These are phyloP conservation scores for Apotomis turbidana DNA, from an alignment of 2,888 invertebrate species.

Conservation along the genomic window DNA sequence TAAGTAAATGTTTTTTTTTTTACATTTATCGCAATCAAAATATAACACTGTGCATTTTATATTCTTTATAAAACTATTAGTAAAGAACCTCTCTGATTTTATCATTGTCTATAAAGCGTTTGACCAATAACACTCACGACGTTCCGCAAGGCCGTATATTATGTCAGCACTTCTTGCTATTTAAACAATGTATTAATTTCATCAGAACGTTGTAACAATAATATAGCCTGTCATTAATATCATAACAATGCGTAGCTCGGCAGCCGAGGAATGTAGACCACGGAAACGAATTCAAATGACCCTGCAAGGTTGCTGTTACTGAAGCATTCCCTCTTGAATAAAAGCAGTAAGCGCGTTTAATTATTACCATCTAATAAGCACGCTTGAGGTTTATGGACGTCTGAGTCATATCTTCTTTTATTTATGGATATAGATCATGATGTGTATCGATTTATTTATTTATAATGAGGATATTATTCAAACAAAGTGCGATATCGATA, in stretches of 20 bases:
- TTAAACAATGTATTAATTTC: slow-evolving; percentile 28
- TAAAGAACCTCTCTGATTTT: slow-evolving; percentile 3
- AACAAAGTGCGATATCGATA: no score
- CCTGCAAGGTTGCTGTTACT: slow-evolving; percentile 73
- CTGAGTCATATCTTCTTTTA: background rate
- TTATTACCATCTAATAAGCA: slow-evolving; percentile 1
- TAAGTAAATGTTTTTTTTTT: background rate
- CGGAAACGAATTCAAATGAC: slow-evolving; percentile 67
- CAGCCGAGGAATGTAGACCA: slow-evolving; percentile 66
- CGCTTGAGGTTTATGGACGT: background rate
- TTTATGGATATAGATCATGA: background rate
- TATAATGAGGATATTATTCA: background rate
- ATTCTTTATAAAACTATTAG: slow-evolving; percentile 10
- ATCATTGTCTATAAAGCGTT: background rate
- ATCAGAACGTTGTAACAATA: slow-evolving; percentile 14
- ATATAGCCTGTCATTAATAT: slow-evolving; percentile 16
- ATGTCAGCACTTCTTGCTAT: slow-evolving; percentile 14
- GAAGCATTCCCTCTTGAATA: slow-evolving; percentile 52
- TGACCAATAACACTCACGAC: slow-evolving; percentile 17
- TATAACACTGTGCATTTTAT: background rate
- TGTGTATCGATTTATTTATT: background rate
- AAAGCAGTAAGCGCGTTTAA: background rate
- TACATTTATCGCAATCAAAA: background rate
- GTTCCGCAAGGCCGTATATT: slow-evolving; percentile 16
- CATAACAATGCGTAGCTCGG: slow-evolving; percentile 45